Evolutionary conservation across 2,797 vertebrate genomes (phyloP).

Genomic region (Hybognathus amarus): DNA sequence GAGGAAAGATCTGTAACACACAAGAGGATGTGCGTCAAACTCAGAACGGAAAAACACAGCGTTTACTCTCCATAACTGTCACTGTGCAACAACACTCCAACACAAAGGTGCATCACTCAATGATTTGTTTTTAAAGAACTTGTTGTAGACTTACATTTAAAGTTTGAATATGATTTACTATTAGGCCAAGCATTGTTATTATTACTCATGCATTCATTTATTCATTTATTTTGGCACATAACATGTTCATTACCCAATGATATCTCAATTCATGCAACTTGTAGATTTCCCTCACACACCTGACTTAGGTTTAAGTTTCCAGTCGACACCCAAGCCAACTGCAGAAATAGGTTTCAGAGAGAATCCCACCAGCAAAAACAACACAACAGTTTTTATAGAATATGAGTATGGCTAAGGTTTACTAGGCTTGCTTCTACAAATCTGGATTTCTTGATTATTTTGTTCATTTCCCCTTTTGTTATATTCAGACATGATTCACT

Average conservation of each 20-base stretch:
- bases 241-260: not conserved
- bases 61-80: constrained; percentile 26
- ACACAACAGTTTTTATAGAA: no score
- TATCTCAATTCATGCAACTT: not conserved
- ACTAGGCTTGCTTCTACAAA: no score
- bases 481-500: no score
- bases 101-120: not conserved
- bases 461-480: no score
- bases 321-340: no score
- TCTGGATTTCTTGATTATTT: no score
- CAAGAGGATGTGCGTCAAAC: constrained; percentile 24
- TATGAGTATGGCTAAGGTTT: no score
- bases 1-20: constrained; percentile 35
- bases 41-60: not conserved
- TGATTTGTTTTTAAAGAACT: not conserved
- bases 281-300: no score
- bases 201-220: not conserved
- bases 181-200: not conserved
- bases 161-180: not conserved
- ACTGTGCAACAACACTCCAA: not conserved
- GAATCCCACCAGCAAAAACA: no score
- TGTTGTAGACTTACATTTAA: not conserved
- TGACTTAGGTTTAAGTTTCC: no score
- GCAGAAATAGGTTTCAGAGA: no score
- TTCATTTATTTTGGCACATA: not conserved